Evolutionary conservation across 1,140 invertebrate species (phyloP).

Genomic region (Cydia amplana): DNA sequence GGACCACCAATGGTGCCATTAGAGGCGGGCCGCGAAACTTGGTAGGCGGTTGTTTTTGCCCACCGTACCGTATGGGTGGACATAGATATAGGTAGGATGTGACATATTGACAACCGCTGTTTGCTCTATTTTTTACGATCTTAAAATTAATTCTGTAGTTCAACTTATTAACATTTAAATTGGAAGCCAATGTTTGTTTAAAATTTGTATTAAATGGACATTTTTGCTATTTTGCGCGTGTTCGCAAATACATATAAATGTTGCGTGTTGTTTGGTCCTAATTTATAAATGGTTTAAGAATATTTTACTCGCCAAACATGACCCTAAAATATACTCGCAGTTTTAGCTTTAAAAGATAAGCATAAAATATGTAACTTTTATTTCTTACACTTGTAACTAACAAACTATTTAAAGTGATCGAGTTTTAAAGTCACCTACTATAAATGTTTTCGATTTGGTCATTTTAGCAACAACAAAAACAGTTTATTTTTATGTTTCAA

Average conservation of each 20-base stretch:
- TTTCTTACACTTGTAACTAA: background rate
- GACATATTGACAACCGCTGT: background rate
- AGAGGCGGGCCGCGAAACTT: slow-evolving; percentile 25
- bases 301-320: no score
- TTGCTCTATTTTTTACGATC: background rate
- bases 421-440: background rate
- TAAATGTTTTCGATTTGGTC: background rate
- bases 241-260: no score
- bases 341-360: no score
- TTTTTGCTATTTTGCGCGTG: no score
- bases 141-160: no score
- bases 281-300: no score
- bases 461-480: slow-evolving; percentile 10
- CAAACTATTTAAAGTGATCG: background rate
- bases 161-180: background rate
- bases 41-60: slow-evolving; percentile 20
- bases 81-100: slow-evolving; percentile 10
- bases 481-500: slow-evolving; percentile 1
- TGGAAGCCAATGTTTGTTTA: no score
- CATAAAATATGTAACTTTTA: no score
- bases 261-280: no score
- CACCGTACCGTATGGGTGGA: slow-evolving; percentile 15
- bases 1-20: slow-evolving; percentile 35
- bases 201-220: no score
- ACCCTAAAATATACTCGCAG: no score